Conservation (phyloP, 2,797 vertebrate species). For the Cichlasoma orientale region DNA sequence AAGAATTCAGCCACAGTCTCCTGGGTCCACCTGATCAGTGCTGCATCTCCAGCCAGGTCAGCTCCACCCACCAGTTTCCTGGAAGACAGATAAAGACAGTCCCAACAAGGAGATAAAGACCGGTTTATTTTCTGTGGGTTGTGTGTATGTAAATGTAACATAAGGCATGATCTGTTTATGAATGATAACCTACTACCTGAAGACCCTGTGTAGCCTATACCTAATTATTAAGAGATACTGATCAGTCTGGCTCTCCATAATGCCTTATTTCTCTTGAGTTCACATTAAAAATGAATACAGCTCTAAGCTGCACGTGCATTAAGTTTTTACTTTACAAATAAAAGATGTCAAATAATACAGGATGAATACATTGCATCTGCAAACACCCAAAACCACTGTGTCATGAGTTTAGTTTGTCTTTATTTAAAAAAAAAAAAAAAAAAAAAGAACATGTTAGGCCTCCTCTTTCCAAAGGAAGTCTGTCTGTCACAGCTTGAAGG, state of each 20-base stretch:
- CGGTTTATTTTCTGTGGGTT: no score
- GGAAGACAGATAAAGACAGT: not conserved
- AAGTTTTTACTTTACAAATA: not conserved
- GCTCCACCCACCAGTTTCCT: not conserved
- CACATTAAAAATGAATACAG: not conserved
- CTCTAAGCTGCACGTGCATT: not conserved
- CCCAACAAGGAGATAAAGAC: not conserved
- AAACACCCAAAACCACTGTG: not conserved
- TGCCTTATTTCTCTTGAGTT: not conserved
- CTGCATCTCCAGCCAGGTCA: not conserved
- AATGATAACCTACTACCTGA: not conserved
- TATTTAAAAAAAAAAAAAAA: not conserved
- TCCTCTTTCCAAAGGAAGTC: not conserved
- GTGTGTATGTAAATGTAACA: not conserved
- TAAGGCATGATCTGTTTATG: not conserved
- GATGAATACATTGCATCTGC: not conserved
- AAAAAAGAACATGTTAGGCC: not conserved
- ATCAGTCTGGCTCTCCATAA: not conserved
- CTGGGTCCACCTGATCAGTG: not conserved
- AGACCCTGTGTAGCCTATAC: not conserved
- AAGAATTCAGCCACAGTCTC: not conserved
- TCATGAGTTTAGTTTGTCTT: slow-evolving; percentile 8
- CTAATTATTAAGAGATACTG: not conserved
- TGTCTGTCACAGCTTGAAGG: not conserved
- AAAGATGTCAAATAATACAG: not conserved